phyloP scores from a whole-genome alignment of 2,888 invertebrate genomes.

The Euzophera pinguis region DNA sequence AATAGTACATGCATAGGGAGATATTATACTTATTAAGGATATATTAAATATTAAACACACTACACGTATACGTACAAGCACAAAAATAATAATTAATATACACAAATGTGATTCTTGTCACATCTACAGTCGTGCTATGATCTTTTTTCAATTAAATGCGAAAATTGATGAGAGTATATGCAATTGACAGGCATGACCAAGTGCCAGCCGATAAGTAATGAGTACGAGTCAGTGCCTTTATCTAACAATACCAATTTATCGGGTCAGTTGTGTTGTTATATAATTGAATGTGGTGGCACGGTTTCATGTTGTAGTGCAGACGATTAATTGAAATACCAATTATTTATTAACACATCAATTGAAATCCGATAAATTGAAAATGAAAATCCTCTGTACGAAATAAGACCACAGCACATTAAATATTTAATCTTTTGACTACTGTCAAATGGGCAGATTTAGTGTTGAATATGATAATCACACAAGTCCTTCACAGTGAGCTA shows the following conservation, averaged over 20 bases:
- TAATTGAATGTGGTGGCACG: background rate
- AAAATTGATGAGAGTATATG: constrained; percentile 46
- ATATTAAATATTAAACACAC: background rate
- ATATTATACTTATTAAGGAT: too few species aligned
- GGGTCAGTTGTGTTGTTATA: background rate
- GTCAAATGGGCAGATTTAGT: too few species aligned
- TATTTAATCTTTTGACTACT: background rate
- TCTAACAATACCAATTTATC: background rate
- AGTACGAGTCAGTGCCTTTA: constrained; percentile 34
- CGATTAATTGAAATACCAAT: background rate
- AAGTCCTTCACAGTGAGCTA: constrained; percentile 21
- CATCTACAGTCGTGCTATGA: too few species aligned
- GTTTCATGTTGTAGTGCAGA: background rate
- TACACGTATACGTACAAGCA: constrained; percentile 2
- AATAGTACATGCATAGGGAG: too few species aligned
- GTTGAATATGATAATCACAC: background rate
- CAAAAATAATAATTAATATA: background rate
- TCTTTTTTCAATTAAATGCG: constrained; percentile 41
- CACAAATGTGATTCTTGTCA: background rate
- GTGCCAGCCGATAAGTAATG: constrained; percentile 47
- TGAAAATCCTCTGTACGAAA: background rate
- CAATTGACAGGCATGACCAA: constrained; percentile 49
- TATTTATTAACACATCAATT: background rate
- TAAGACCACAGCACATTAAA: background rate
- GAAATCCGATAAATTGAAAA: background rate